A percentile compares a stretch with the other conserved stretches of the same genome.
Evolutionary conservation across 2,797 vertebrate genomes (phyloP).

Genomic region (Halcyon badia): DNA sequence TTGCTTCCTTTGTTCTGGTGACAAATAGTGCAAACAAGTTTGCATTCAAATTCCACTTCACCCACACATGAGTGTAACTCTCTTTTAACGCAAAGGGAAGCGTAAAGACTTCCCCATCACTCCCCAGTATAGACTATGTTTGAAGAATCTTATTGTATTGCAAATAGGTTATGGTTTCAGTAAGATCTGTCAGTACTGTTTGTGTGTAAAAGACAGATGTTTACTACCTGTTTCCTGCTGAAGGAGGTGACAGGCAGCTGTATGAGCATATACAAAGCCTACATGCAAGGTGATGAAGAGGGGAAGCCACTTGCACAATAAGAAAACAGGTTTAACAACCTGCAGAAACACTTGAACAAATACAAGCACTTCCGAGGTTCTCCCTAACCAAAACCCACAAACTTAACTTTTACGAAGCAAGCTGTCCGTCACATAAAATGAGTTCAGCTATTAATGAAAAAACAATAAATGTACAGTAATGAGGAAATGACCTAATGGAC

Average conservation of each 20-base stretch:
- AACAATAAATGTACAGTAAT: constrained; percentile 54
- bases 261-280: background rate
- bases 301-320: background rate
- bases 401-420: background rate
- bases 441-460: constrained; percentile 59
- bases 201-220: background rate
- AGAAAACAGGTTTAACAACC: background rate
- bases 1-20: background rate
- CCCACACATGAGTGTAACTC: background rate
- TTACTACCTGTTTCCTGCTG: background rate
- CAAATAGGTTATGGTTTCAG: background rate
- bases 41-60: background rate
- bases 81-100: background rate
- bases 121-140: background rate
- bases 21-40: background rate
- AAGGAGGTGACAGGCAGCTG: background rate
- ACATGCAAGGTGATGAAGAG: background rate
- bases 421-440: constrained; percentile 52
- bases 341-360: constrained; percentile 32
- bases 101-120: background rate
- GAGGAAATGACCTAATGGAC: constrained; percentile 72
- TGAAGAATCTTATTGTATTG: background rate
- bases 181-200: background rate
- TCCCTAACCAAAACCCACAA: background rate
- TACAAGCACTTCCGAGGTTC: background rate